A percentile compares a stretch with the other conserved stretches of the same genome.
Conservation (phyloP, 35 echinoderm and acorn worm genomes). For the Eucidaris tribuloides region DNA sequence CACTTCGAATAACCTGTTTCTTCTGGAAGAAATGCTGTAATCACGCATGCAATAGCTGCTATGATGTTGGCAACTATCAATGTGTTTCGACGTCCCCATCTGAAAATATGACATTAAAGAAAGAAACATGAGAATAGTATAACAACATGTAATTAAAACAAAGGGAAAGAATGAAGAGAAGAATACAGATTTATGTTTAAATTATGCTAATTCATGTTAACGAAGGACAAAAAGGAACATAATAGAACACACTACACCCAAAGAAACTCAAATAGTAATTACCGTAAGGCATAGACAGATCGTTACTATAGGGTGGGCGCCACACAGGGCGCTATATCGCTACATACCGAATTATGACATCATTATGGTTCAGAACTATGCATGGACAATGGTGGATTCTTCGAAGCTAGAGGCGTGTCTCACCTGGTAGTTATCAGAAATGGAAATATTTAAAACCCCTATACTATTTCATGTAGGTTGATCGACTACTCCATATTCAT, state of each 20-base stretch:
- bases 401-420: too few relatives aligned
- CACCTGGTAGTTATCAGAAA: too few relatives aligned
- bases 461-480: too few relatives aligned
- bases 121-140: too few relatives aligned
- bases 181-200: not conserved
- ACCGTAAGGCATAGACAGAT: not conserved
- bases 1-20: too few relatives aligned
- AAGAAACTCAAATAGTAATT: not conserved
- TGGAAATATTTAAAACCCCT: too few relatives aligned
- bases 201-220: not conserved
- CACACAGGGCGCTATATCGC: too few relatives aligned
- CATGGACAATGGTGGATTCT: too few relatives aligned
- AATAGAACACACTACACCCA: not conserved
- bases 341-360: too few relatives aligned
- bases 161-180: not conserved
- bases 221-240: not conserved
- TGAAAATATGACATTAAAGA: constrained; percentile 31
- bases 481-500: too few relatives aligned
- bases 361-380: too few relatives aligned
- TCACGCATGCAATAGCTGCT: constrained; percentile 50
- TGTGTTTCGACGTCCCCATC: constrained; percentile 68
- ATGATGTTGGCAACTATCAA: constrained; percentile 42
- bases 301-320: too few relatives aligned
- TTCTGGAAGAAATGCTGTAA: constrained; percentile 51
- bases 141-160: not conserved